Percentiles rank a stretch among this genome's conserved stretches.
These are phyloP conservation scores for Panagrolaimus sp. DNA, from an alignment of 1,140 invertebrate species.

Conservation along the genomic window DNA sequence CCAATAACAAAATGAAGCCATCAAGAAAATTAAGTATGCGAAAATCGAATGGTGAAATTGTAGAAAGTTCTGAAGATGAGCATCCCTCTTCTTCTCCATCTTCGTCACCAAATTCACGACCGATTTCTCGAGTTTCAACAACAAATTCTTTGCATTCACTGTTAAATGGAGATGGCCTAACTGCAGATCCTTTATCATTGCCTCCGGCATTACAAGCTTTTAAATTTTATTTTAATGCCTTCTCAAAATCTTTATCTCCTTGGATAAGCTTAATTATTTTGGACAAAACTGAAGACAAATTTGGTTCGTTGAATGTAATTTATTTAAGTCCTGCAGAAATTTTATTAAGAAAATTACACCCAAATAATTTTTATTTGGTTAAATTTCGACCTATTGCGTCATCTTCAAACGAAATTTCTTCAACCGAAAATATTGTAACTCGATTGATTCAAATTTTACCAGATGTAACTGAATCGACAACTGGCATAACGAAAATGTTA, in stretches of 20 bases:
- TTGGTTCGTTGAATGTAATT: too few species aligned
- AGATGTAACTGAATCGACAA: too few species aligned
- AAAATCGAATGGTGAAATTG: not conserved
- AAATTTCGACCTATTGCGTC: too few species aligned
- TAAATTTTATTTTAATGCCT: not conserved
- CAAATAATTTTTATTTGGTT: not conserved
- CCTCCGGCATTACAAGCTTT: not conserved
- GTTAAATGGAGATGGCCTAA: not conserved
- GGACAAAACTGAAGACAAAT: too few species aligned
- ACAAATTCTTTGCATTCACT: not conserved
- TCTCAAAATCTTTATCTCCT: not conserved
- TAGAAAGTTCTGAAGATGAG: slow-evolving; percentile 10
- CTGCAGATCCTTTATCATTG: not conserved
- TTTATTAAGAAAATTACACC: not conserved
- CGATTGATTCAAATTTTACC: too few species aligned
- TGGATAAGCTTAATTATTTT: not conserved
- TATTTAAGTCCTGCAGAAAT: not conserved
- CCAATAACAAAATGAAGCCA: too few species aligned
- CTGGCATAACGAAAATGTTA: too few species aligned
- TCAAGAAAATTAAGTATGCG: not conserved
- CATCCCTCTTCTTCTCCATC: not conserved
- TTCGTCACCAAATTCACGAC: not conserved
- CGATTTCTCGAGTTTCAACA: not conserved
- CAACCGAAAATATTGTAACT: too few species aligned
- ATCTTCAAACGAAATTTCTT: too few species aligned